A percentile compares a stretch with the other conserved stretches of the same genome.
These are phyloP conservation scores for Eueides isabella DNA, from an alignment of 1,140 invertebrate genomes.

Conservation along the genomic window DNA sequence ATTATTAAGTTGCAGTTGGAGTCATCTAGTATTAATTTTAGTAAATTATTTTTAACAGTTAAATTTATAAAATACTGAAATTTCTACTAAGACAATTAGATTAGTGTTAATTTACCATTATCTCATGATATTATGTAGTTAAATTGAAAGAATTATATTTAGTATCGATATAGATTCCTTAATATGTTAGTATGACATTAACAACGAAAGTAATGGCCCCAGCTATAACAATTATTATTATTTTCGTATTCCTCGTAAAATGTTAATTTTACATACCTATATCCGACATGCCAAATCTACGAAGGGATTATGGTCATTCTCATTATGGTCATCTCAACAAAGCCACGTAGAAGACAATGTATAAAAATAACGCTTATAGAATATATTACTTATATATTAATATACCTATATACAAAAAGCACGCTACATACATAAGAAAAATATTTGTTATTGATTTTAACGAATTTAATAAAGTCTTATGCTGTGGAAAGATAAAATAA, in stretches of 20 bases:
- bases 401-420: too few relatives aligned
- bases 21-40: not conserved
- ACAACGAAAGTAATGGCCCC: not conserved
- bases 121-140: too few relatives aligned
- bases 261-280: not conserved
- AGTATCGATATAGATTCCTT: not conserved
- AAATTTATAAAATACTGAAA: not conserved
- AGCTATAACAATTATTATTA: not conserved
- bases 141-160: too few relatives aligned
- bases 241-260: conserved; percentile 1
- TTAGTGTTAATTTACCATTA: too few relatives aligned
- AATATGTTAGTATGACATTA: not conserved
- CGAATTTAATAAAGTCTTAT: too few relatives aligned
- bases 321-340: not conserved
- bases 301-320: not conserved
- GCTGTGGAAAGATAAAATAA: too few relatives aligned
- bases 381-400: too few relatives aligned
- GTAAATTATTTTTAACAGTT: not conserved
- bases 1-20: not conserved
- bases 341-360: not conserved
- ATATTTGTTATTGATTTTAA: too few relatives aligned
- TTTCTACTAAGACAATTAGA: too few relatives aligned
- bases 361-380: too few relatives aligned
- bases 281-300: not conserved
- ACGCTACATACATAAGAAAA: too few relatives aligned